Percentiles rank a stretch among this genome's conserved stretches.
These are phyloP conservation scores for Temnothorax nylanderi DNA, from an alignment of 1,140 invertebrate species.

Conservation along the genomic window DNA sequence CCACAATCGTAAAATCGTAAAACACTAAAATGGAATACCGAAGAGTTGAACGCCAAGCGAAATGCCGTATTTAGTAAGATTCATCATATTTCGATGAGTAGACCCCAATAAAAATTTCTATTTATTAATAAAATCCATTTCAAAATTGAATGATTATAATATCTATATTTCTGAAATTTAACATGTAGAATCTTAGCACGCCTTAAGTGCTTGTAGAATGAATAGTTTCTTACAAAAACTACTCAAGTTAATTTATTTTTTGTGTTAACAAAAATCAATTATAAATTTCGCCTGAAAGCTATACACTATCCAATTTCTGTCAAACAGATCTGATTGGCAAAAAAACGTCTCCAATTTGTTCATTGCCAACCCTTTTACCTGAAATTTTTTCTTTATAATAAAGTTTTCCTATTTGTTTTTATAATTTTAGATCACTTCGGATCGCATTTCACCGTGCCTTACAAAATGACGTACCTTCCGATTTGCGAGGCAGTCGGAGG, in stretches of 20 bases:
- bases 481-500: conserved; percentile 67
- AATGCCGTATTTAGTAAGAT: background rate
- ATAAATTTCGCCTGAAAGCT: background rate
- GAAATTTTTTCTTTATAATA: background rate
- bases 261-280: background rate
- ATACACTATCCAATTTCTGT: background rate
- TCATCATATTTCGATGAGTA: background rate
- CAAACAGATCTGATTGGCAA: background rate
- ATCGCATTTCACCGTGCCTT: background rate
- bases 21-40: background rate
- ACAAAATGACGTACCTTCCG: conserved; percentile 29
- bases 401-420: background rate
- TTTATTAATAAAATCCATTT: background rate
- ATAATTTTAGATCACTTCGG: background rate
- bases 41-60: background rate
- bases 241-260: background rate
- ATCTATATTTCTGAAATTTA: background rate
- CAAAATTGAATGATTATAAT: background rate
- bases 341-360: background rate
- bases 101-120: background rate
- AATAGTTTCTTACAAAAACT: background rate
- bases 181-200: background rate
- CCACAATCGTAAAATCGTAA: background rate
- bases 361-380: background rate
- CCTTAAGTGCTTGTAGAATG: background rate